Base-by-base conservation (phyloP, 2,113 vertebrate genomes). In the Vicugna pacos region DNA sequence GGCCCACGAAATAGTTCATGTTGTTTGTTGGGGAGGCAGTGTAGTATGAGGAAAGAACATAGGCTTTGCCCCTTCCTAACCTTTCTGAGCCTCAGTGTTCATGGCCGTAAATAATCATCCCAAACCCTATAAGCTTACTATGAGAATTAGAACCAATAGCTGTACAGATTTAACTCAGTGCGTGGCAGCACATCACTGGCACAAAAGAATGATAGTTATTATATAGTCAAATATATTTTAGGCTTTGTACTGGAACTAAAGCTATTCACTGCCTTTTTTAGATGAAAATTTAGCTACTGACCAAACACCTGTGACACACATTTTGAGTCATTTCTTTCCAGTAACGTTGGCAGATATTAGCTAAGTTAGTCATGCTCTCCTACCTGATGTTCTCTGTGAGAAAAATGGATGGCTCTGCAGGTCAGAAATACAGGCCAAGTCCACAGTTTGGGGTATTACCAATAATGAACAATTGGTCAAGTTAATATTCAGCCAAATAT, bases 401-500 rank as follows among this genome's bases (percentile, higher is more conserved):
- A 69, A 93, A 88, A 64, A 42, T 48, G 48, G 62, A 75, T 42
- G 8, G 52, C 38, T 19, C n/a, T 16, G 8, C 82, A 67, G 48
- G 67, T 90, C 35, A 86, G 80, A 35, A 93, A 76, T 75, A 56
- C 8, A 93, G 52, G 10, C 35, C 83, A 17, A 72, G 54, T 77
- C 38, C 52, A 76, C 15, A 79, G 56, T 94, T 16, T 48, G n/a
- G 48, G 65, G 1, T 48, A 67, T 35, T 20, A 88, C 58, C 50
- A 76, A 46, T 76, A 76, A 92, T 8, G 30, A 96, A 80, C 15
- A 96, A 60, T 5, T 84, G 48, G 20, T 28, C 65, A 56, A 81
- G 24, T 96, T 93, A 90, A 81, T 77, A 93, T 52, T 87, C 67
- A 65, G 67, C n/a, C 48, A 75, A 89, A 73, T 75, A 62, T 46